Evolutionary conservation across 1,140 invertebrate genomes (phyloP).

Genomic region (Akabosia matsudoensis): DNA sequence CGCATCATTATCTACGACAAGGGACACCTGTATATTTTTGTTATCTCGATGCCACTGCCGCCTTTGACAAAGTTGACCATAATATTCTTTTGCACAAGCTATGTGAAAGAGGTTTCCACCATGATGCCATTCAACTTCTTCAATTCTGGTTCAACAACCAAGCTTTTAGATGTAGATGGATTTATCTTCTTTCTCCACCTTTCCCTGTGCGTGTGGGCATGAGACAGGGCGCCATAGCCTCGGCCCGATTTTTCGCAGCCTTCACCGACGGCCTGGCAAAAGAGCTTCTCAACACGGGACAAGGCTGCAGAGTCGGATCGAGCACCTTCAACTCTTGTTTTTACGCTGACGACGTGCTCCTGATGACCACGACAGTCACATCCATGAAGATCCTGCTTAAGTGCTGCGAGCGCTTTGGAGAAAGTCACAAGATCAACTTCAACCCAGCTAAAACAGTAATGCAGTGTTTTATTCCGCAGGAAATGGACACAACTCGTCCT

Average conservation of each 20-base stretch:
- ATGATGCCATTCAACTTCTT: not conserved
- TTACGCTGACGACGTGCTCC: not conserved
- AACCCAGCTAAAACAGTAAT: too few species aligned
- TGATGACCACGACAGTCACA: too few species aligned
- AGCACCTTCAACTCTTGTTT: not conserved
- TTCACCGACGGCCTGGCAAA: not conserved
- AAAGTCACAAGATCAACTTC: too few species aligned
- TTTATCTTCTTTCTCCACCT: not conserved
- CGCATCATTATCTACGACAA: not conserved
- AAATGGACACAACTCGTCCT: too few species aligned
- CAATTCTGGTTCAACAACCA: not conserved
- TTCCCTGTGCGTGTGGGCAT: not conserved
- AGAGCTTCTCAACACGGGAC: not conserved
- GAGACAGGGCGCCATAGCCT: not conserved
- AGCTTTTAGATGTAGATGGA: not conserved
- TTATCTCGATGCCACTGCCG: not conserved
- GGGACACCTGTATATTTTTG: constrained; percentile 12
- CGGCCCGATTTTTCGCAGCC: not conserved
- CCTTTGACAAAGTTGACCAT: not conserved
- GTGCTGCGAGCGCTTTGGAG: too few species aligned
- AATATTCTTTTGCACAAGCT: not conserved
- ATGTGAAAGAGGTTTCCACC: not conserved
- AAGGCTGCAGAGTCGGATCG: not conserved
- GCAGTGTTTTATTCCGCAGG: too few species aligned
- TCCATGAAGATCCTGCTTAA: too few species aligned